These are phyloP conservation scores for Collichthys lucidus DNA, from an alignment of 2,113 vertebrate genomes.

Conservation along the genomic window DNA sequence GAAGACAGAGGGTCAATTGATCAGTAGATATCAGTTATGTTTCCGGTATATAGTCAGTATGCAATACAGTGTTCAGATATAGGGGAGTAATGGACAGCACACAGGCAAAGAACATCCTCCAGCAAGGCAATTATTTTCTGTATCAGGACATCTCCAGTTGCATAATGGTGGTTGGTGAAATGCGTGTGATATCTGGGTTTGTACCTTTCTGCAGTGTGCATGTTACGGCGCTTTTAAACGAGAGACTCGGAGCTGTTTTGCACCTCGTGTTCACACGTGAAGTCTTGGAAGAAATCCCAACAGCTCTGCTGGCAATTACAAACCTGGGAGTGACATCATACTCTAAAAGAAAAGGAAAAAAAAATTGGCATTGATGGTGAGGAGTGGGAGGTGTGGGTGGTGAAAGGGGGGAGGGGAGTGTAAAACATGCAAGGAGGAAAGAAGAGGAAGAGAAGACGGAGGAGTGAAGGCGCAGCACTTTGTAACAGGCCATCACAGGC, in stretches of 20 bases:
- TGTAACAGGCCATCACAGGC: conserved; percentile 66
- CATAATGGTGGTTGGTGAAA: conserved; percentile 35
- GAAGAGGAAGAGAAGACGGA: conserved; percentile 22
- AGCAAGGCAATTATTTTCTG: conserved; percentile 47
- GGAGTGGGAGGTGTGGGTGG: conserved; percentile 43
- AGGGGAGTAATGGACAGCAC: conserved; percentile 48
- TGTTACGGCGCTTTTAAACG: not conserved
- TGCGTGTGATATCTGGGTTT: conserved; percentile 19
- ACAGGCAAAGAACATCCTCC: conserved; percentile 36
- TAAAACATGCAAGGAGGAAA: conserved; percentile 7
- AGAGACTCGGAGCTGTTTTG: conserved; percentile 37
- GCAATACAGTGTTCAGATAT: conserved; percentile 32
- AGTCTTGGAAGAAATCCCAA: conserved; percentile 54
- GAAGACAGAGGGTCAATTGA: conserved; percentile 22
- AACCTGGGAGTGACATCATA: conserved; percentile 62
- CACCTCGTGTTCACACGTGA: conserved; percentile 36
- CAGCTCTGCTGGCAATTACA: conserved; percentile 42
- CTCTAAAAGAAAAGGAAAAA: conserved; percentile 12
- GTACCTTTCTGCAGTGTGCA: not conserved
- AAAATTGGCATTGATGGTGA: conserved; percentile 17
- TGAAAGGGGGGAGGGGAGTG: conserved; percentile 24
- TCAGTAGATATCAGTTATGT: conserved; percentile 27
- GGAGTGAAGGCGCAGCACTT: conserved; percentile 45
- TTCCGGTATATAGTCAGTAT: conserved; percentile 31
- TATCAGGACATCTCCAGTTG: conserved; percentile 47